Conservation (phyloP, 1,140 invertebrate genomes). For the Drosophila quadrilineata region DNA sequence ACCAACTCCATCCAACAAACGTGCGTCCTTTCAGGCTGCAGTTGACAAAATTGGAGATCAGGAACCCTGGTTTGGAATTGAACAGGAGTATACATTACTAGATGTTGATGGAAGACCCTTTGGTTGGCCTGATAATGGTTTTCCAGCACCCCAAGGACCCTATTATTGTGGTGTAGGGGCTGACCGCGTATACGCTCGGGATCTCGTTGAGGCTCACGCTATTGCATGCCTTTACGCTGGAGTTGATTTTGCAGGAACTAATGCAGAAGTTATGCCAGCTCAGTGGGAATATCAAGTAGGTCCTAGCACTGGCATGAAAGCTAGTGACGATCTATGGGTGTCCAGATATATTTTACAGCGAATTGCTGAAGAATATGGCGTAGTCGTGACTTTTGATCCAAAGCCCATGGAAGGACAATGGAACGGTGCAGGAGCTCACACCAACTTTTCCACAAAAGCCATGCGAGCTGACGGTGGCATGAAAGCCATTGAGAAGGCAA, state of each 20-base stretch:
- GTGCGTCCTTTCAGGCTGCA: slow-evolving; percentile 62
- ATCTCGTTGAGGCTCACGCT: slow-evolving; percentile 94
- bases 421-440: slow-evolving; percentile 94
- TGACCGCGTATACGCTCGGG: slow-evolving; percentile 95
- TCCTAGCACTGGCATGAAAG: slow-evolving; percentile 89
- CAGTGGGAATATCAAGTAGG: slow-evolving; percentile 86
- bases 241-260: slow-evolving; percentile 93
- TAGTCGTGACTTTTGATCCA: slow-evolving; percentile 91
- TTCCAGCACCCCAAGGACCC: slow-evolving; percentile 94
- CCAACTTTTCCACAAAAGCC: slow-evolving; percentile 90
- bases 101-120: slow-evolving; percentile 94
- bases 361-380: slow-evolving; percentile 94
- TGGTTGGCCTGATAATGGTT: slow-evolving; percentile 95
- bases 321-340: slow-evolving; percentile 95
- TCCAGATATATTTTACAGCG: slow-evolving; percentile 88
- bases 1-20: slow-evolving; percentile 82
- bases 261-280: slow-evolving; percentile 97
- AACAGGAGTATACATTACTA: slow-evolving; percentile 95
- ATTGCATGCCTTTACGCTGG: slow-evolving; percentile 93
- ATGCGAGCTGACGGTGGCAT: slow-evolving; percentile 92
- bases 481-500: slow-evolving; percentile 88
- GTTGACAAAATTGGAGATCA: slow-evolving; percentile 81
- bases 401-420: slow-evolving; percentile 93
- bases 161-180: slow-evolving; percentile 98
- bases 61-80: slow-evolving; percentile 96